Percentiles rank a stretch among this genome's conserved stretches.
These are phyloP conservation scores for Epiblema foenella DNA, from an alignment of 2,888 invertebrate species.

Conservation along the genomic window DNA sequence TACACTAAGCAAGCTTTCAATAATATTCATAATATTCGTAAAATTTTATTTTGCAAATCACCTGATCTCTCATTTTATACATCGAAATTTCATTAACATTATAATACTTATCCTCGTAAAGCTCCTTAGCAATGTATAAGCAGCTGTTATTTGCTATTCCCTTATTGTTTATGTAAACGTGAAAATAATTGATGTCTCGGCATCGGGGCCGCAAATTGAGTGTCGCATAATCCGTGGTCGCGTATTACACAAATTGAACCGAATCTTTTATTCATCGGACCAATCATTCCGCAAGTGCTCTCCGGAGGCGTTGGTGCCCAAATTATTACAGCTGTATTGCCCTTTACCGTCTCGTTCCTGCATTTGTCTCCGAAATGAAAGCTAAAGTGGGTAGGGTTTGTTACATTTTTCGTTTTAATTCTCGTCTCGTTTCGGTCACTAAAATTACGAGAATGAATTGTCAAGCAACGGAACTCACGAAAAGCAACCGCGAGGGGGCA, in stretches of 20 bases:
- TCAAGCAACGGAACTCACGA: background rate
- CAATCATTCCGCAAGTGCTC: conserved; percentile 78
- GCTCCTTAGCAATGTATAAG: conserved; percentile 31
- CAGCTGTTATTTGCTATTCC: conserved; percentile 35
- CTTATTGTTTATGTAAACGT: conserved; percentile 39
- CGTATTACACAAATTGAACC: conserved; percentile 77
- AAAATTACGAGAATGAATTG: background rate
- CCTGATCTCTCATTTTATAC: background rate
- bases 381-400: conserved; percentile 66
- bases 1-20: too few species aligned
- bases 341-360: conserved; percentile 26
- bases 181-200: conserved; percentile 42
- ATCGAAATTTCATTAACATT: background rate
- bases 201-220: conserved; percentile 60
- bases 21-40: too few species aligned
- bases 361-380: background rate
- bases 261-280: conserved; percentile 81
- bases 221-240: conserved; percentile 72
- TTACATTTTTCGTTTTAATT: conserved; percentile 50
- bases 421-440: background rate
- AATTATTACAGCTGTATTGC: conserved; percentile 43
- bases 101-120: conserved; percentile 3
- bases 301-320: conserved; percentile 75
- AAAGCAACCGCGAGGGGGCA: background rate
- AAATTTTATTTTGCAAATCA: background rate